Evolutionary conservation across 2,797 vertebrate species (phyloP).

Genomic region (Aeoliscus strigatus): DNA sequence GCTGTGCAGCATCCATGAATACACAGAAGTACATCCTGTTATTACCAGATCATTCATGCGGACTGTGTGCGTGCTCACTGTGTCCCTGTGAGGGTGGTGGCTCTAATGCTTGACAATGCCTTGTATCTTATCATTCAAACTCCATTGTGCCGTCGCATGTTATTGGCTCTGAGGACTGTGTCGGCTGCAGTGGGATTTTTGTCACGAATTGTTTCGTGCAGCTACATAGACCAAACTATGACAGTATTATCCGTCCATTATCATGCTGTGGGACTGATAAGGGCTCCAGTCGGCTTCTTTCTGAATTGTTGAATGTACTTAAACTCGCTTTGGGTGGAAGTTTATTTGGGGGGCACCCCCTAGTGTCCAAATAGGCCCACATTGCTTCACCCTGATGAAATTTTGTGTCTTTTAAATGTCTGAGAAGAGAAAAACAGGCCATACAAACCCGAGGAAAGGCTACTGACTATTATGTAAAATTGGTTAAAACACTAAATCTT

Average conservation of each 20-base stretch:
- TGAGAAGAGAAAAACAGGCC: too few relatives aligned
- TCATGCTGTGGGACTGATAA: constrained; percentile 7
- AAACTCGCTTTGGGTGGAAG: not conserved
- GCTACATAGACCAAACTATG: constrained; percentile 38
- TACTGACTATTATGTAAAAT: too few relatives aligned
- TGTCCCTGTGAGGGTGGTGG: constrained; percentile 42
- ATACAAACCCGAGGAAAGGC: too few relatives aligned
- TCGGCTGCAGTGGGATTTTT: constrained; percentile 20
- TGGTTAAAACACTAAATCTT: too few relatives aligned
- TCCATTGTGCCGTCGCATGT: constrained; percentile 12
- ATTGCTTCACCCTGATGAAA: too few relatives aligned
- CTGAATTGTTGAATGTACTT: not conserved
- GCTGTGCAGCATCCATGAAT: constrained; percentile 16
- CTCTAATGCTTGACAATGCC: constrained; percentile 38
- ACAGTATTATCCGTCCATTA: constrained; percentile 10
- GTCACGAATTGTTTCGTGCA: constrained; percentile 38
- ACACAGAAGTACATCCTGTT: constrained; percentile 61
- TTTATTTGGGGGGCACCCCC: too few relatives aligned
- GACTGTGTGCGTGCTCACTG: constrained; percentile 34
- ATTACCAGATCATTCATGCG: constrained; percentile 52
- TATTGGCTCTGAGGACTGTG: not conserved
- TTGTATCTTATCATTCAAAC: constrained; percentile 24
- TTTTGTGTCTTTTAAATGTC: too few relatives aligned
- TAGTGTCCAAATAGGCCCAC: too few relatives aligned
- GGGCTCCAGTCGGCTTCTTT: constrained; percentile 4